Evolutionary conservation across 2,888 invertebrate species (phyloP).

Genomic region (Epirrhoe tristata): DNA sequence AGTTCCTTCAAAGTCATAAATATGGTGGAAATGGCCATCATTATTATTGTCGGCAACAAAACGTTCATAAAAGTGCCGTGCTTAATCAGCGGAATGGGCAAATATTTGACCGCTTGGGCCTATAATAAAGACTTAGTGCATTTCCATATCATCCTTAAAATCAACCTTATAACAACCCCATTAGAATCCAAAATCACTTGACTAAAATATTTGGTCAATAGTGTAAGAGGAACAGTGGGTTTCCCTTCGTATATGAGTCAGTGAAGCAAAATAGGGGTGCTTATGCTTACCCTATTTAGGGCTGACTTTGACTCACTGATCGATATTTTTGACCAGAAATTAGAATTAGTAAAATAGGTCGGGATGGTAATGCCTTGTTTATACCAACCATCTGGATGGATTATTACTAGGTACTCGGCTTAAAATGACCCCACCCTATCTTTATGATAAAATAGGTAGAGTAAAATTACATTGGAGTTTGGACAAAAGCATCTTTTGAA

Average conservation of each 20-base stretch:
- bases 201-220: constrained; percentile 10
- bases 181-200: constrained; percentile 47
- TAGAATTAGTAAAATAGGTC: constrained; percentile 58
- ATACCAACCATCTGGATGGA: constrained; percentile 36
- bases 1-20: neutral
- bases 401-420: constrained; percentile 14
- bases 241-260: constrained; percentile 61
- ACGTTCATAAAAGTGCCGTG: constrained; percentile 48
- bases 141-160: constrained; percentile 24
- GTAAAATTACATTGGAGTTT: too few species aligned
- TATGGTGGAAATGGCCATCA: constrained; percentile 8
- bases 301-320: constrained; percentile 66
- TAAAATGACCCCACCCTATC: too few species aligned
- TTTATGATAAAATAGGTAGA: too few species aligned
- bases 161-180: constrained; percentile 20
- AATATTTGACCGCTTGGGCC: constrained; percentile 66
- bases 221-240: constrained; percentile 29
- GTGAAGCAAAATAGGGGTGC: constrained; percentile 62
- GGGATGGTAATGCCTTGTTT: constrained; percentile 38
- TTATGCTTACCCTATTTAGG: constrained; percentile 60
- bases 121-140: constrained; percentile 54
- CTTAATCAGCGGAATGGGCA: constrained; percentile 70
- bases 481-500: too few species aligned
- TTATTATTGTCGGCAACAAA: constrained; percentile 22
- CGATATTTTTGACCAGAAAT: constrained; percentile 66